A percentile compares a stretch with the other conserved stretches of the same genome.
phyloP scores from a whole-genome alignment of 2,113 vertebrate genomes.

The Zosterops japonicus region DNA sequence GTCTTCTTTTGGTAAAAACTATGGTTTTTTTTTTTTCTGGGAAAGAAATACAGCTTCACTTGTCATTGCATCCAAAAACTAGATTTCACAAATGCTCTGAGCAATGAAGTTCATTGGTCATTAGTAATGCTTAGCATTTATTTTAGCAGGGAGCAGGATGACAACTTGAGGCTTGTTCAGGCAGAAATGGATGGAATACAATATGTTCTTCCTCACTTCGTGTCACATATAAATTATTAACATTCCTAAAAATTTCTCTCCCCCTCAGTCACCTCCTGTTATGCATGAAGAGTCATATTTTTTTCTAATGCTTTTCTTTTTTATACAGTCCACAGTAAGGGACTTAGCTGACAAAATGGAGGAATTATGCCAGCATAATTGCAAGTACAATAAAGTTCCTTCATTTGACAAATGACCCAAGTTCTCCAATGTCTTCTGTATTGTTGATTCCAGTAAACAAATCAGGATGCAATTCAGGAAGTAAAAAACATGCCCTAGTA shows the following conservation, averaged over 20 bases:
- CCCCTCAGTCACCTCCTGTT: neutral
- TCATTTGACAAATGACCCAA: neutral
- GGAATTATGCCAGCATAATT: neutral
- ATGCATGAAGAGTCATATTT: neutral
- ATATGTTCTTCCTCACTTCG: neutral
- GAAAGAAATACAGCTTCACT: neutral
- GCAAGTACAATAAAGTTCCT: neutral
- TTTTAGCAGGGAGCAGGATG: neutral
- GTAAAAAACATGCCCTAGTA: neutral
- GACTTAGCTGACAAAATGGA: neutral
- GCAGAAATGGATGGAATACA: neutral
- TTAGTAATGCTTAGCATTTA: neutral
- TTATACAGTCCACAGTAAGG: neutral
- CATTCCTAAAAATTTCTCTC: neutral
- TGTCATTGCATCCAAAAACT: neutral
- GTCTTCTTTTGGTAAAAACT: neutral
- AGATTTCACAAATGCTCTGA: neutral
- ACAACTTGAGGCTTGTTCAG: neutral
- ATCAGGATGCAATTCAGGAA: neutral
- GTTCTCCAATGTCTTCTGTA: neutral
- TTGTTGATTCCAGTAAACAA: neutral
- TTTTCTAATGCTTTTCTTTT: neutral
- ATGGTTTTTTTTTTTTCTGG: neutral
- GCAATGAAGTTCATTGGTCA: neutral
- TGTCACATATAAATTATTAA: slow-evolving; percentile 29